Evolutionary conservation across 2,113 vertebrate species (phyloP).

Genomic region (Toxostoma redivivum): DNA sequence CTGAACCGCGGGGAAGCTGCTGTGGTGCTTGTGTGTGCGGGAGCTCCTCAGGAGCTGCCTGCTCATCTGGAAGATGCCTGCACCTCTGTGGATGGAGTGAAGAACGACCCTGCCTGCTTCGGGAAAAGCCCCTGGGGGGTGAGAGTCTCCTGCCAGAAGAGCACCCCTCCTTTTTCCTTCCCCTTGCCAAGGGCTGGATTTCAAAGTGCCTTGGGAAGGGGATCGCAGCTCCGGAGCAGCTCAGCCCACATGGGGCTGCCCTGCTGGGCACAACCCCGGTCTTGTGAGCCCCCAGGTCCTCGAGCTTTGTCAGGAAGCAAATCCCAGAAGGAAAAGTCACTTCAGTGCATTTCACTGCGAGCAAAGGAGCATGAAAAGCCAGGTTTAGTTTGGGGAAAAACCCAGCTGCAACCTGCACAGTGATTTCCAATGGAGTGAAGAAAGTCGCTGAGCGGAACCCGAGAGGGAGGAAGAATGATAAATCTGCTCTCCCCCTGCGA

Average conservation of each 20-base stretch:
- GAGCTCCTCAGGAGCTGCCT: neutral
- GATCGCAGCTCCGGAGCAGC: neutral
- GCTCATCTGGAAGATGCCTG: neutral
- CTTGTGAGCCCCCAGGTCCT: neutral
- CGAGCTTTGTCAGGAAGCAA: neutral
- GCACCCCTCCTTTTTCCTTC: neutral
- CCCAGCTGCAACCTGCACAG: neutral
- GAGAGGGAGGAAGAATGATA: neutral
- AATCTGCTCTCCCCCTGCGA: neutral
- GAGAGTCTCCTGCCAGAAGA: neutral
- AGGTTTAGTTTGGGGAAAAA: neutral
- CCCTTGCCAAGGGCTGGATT: neutral
- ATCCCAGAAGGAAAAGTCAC: neutral
- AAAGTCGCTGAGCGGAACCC: neutral
- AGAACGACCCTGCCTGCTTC: neutral
- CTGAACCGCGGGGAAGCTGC: neutral
- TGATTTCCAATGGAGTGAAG: neutral
- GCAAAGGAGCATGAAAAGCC: neutral
- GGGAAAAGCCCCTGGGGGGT: neutral
- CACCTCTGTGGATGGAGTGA: neutral
- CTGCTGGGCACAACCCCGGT: neutral
- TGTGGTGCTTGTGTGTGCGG: accelerated
- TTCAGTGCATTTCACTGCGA: neutral
- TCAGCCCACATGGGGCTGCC: neutral
- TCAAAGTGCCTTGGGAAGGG: neutral